A percentile compares a stretch with the other conserved stretches of the same genome.
phyloP scores from a whole-genome alignment of 1,140 invertebrate genomes.

The Sesamia nonagrioides region DNA sequence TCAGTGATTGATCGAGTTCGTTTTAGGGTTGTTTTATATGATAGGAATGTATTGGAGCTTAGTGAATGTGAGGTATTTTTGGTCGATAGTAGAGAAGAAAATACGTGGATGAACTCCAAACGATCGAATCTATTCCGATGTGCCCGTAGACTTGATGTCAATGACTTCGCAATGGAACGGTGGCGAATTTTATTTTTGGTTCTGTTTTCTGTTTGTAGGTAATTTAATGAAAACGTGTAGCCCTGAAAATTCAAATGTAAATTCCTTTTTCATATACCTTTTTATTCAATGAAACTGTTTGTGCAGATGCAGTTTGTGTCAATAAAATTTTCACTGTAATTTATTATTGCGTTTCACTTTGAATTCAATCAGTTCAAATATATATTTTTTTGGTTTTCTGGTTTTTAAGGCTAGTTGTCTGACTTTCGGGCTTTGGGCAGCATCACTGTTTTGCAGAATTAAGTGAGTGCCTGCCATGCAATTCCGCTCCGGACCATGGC shows the following conservation, averaged over 20 bases:
- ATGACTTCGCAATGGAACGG: constrained; percentile 8
- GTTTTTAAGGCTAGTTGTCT: no score
- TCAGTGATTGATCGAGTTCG: constrained; percentile 21
- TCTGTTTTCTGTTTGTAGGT: neutral
- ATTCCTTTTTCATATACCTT: constrained; percentile 11
- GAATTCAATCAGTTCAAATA: no score
- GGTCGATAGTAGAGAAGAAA: neutral
- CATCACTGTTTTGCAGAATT: no score
- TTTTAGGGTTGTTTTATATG: constrained; percentile 6
- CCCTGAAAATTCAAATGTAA: constrained; percentile 2
- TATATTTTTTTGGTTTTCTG: no score
- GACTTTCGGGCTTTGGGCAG: no score
- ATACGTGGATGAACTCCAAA: constrained; percentile 30
- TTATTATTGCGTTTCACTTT: neutral
- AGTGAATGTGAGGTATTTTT: constrained; percentile 19
- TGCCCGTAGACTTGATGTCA: constrained; percentile 17
- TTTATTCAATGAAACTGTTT: neutral
- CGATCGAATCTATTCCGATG: constrained; percentile 21
- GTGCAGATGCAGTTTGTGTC: neutral
- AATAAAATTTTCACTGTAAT: neutral
- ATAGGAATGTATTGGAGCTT: constrained; percentile 25
- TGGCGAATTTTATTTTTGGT: constrained; percentile 11
- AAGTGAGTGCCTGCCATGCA: no score
- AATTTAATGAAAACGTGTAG: constrained; percentile 20
- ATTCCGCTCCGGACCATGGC: no score